Conservation (phyloP, 2,113 vertebrate species). For the Microcebus jonahi region DNA sequence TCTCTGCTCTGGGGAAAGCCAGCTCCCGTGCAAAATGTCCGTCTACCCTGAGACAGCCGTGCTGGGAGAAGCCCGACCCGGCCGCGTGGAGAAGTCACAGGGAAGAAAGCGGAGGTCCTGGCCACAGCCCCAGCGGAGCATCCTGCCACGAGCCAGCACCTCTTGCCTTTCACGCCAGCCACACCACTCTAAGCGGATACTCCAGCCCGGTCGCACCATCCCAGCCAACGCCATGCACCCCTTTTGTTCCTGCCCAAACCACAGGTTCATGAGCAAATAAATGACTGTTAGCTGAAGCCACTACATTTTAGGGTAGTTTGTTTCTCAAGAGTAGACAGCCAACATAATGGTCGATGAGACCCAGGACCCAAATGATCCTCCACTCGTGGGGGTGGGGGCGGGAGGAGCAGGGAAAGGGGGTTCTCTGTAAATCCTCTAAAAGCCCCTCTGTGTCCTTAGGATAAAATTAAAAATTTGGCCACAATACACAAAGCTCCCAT, state of each 20-base stretch:
- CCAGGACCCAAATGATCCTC: not conserved
- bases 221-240: not conserved
- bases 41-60: not conserved
- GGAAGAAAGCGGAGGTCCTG: not conserved
- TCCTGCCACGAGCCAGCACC: not conserved
- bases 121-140: not conserved
- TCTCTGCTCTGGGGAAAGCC: not conserved
- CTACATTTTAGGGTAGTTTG: not conserved
- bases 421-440: constrained; percentile 4
- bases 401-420: fast-evolving
- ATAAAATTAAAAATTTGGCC: not conserved
- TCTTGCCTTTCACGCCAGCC: not conserved
- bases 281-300: not conserved
- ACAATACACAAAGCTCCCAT: not conserved
- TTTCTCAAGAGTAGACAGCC: not conserved
- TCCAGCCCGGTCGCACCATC: not conserved
- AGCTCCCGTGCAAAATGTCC: not conserved
- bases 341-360: not conserved
- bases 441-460: not conserved
- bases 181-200: not conserved
- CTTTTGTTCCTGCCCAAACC: not conserved
- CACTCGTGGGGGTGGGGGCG: fast-evolving
- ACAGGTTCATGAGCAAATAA: not conserved
- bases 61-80: not conserved
- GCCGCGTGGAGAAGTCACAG: not conserved